Evolutionary conservation across 2,888 invertebrate genomes (phyloP), one percentile per base, ranked within the genome.

Genomic region (Branchipolynoe longqiensis): DNA sequence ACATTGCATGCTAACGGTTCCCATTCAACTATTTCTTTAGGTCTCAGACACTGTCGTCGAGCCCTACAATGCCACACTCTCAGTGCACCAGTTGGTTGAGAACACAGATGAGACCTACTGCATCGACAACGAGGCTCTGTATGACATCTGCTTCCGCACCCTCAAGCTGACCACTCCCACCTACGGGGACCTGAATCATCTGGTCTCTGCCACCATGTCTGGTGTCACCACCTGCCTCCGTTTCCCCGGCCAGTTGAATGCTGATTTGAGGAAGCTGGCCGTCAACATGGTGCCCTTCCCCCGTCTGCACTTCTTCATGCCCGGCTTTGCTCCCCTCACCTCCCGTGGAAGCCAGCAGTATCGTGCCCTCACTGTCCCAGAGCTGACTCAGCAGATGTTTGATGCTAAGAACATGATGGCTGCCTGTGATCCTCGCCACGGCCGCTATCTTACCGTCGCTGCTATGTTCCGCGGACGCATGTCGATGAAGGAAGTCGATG

Each of bases 281-380:
- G 83, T 83, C 83, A 83, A 83, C 83, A 83, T 83, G 83, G 83
- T 98, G 28, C 97, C 97, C 28, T 98, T 97, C 94, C 97, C 97
- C 87, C 96, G 97, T 89, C 95, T 97, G 78, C 97, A 97, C 93
- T 97, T 97, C 95, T 97, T 97, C 93, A 97, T 97, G 95, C 97
- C 97, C 82, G 83, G 83, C 38, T 83, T 83, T 18, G 82, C 82
- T 58, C 82, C 82, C 36, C 56, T 82, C 28, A 82, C 82, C n/a
- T 82, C 82, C 82, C 54, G 82, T 54, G 82, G 82, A 56, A 82
- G 82, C 82, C 82, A 82, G 82, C 82, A 82, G 58, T 82, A 82
- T 59, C 82, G 82, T 36, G 82, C 82, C 58, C 82, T 82, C 1
- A 82, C 82, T 12, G 82, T 82, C n/a, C 82, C 82, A 12, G 82